These are phyloP conservation scores for Protophormia terraenovae DNA, from an alignment of 2,888 invertebrate genomes.

Conservation along the genomic window DNA sequence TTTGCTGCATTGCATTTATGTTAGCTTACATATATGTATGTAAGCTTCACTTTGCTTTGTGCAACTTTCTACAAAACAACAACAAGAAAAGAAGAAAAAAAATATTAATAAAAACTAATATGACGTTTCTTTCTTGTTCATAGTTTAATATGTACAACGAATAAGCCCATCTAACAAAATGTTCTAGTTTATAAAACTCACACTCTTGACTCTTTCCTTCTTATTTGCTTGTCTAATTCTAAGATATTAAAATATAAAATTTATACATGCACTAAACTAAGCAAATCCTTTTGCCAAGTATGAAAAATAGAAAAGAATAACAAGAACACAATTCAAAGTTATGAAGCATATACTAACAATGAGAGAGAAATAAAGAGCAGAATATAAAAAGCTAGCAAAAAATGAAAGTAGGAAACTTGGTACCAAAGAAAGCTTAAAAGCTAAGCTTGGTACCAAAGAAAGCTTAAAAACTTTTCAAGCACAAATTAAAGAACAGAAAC, in stretches of 20 bases:
- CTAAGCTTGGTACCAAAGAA: too few relatives aligned
- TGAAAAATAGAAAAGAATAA: conserved; percentile 15
- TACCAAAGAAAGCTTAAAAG: too few relatives aligned
- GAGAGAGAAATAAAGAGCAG: not conserved
- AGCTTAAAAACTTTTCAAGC: too few relatives aligned
- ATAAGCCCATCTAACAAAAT: conserved; percentile 40
- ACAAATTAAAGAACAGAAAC: too few relatives aligned
- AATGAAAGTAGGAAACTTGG: too few relatives aligned
- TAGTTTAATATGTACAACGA: conserved; percentile 32
- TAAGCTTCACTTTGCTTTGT: conserved; percentile 31
- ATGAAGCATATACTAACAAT: conserved; percentile 26
- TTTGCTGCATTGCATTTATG: conserved; percentile 27
- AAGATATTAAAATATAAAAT: conserved; percentile 70
- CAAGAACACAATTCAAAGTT: conserved; percentile 47
- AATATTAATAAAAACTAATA: conserved; percentile 25
- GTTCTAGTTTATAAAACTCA: conserved; percentile 49
- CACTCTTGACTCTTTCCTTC: conserved; percentile 45
- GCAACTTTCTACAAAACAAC: conserved; percentile 37
- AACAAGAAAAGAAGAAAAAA: not conserved
- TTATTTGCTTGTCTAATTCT: conserved; percentile 69
- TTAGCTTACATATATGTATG: not conserved
- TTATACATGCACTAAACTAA: conserved; percentile 54
- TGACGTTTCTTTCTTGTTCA: conserved; percentile 50
- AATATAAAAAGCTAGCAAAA: too few relatives aligned
- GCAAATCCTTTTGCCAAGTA: conserved; percentile 50